Evolutionary conservation across 2,797 vertebrate species (phyloP), one percentile per base, ranked within the genome.

Genomic region (Lagodon rhomboides): DNA sequence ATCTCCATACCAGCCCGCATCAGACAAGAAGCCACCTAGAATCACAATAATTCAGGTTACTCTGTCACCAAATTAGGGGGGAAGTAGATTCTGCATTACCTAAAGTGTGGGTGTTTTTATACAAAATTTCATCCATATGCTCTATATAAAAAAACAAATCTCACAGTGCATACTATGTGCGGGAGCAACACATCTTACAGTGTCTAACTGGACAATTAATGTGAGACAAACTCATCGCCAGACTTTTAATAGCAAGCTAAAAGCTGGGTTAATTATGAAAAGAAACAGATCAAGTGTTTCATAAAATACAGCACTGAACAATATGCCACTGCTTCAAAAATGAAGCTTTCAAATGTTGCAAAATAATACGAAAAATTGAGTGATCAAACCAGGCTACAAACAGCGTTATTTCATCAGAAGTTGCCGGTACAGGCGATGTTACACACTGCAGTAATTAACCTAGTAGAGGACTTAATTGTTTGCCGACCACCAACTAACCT

Each of bases 1-100:
- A 85, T 99, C 98, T 47, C 97, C 97, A 84, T 99, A 99, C 98
- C 98, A 99, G 73, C 98, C 98, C 12, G 98, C 98, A 80, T 99
- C 98, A 0, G 98, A 99, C 34, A 99, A 89, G 90, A 99, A 99
- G 1, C 98, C 98, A 74, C 98, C 98, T 99, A 41, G 8, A 69
- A 81, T 30, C 49, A 58, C 22, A 80, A 79, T 77, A 50, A 46
- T 68, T 13, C 17, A 43, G 2, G 54, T 72, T 16, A 79, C 34
- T 63, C 23, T 22, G 22, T 13, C n/a, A 59, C 10, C 46, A 55
- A 44, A 55, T 38, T 44, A 58, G 22, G 20, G 47, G 11, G 17
- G 30, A 50, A 30, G 7, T 11, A n/a, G 20, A 43, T 18, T 25
- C 38, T 49, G 27, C 4, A 23, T 56, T 16, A 61, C 5, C 18